Evolutionary conservation across 2,113 vertebrate genomes (phyloP).

Genomic region (Motacilla alba): DNA sequence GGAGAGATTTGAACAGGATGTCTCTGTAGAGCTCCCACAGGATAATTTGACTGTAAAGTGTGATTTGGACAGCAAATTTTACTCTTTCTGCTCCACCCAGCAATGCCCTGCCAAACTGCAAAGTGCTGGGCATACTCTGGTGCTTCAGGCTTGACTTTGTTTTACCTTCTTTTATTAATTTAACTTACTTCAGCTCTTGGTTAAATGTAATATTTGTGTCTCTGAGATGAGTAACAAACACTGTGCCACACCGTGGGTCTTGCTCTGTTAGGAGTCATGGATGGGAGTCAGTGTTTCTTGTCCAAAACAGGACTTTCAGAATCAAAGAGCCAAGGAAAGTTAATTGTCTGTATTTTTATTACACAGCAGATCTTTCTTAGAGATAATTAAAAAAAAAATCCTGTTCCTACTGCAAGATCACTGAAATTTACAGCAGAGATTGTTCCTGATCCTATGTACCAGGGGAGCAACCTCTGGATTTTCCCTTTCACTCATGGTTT

Average conservation of each 20-base stretch:
- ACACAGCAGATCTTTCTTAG: neutral
- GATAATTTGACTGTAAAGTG: neutral
- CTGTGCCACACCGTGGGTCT: neutral
- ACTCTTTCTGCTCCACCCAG: neutral
- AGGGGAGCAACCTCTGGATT: neutral
- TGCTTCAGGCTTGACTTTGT: neutral
- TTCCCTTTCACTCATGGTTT: neutral
- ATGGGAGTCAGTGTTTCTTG: neutral
- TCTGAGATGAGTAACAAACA: slow-evolving; percentile 16
- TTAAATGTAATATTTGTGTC: slow-evolving; percentile 18
- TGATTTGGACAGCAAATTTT: neutral
- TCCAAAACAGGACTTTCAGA: neutral
- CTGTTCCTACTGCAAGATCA: too few relatives aligned
- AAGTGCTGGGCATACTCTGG: neutral
- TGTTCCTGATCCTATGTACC: neutral
- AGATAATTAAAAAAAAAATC: neutral
- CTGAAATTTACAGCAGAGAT: neutral
- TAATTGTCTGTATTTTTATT: slow-evolving; percentile 1
- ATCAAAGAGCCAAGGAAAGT: slow-evolving; percentile 24
- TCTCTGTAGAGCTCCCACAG: neutral
- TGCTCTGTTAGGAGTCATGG: neutral
- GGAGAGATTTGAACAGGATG: neutral
- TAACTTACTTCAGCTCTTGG: neutral
- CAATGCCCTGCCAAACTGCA: neutral
- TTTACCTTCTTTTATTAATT: neutral